Conservation (phyloP, 2,797 vertebrate genomes). For the Anisognathus igniventris region DNA sequence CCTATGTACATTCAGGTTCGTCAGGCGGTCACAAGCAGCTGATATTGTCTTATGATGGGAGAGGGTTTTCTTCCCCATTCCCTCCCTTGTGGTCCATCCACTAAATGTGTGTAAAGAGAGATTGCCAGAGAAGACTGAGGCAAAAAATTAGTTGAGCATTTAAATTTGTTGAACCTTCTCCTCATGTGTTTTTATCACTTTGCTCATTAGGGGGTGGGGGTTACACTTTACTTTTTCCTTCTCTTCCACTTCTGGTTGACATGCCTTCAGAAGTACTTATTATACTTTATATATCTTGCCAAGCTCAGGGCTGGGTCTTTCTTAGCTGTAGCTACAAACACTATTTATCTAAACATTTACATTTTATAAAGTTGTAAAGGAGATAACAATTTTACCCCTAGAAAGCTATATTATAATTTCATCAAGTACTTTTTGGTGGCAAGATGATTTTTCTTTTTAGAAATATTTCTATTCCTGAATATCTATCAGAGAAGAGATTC, state of each 20-base stretch:
- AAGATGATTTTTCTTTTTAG: background rate
- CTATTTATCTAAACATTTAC: background rate
- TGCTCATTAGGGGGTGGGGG: fast-evolving
- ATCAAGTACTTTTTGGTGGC: background rate
- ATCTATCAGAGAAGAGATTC: background rate
- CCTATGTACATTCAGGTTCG: fast-evolving
- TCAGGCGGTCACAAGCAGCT: background rate
- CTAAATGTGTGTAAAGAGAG: background rate
- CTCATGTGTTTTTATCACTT: background rate
- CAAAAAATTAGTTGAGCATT: background rate
- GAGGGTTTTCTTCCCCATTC: background rate
- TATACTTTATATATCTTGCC: background rate
- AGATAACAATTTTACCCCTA: background rate
- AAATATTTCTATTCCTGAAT: background rate
- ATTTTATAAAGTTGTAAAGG: background rate
- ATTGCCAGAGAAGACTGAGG: background rate
- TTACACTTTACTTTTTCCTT: background rate
- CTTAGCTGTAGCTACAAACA: background rate
- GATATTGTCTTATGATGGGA: background rate
- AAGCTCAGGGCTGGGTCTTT: background rate
- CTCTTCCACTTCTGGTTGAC: background rate
- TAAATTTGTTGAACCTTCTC: background rate
- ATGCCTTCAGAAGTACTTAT: background rate
- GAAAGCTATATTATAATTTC: background rate
- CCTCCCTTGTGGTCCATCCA: background rate